These are phyloP conservation scores for Botia kubotai DNA, from an alignment of 2,797 vertebrate species.

Conservation along the genomic window DNA sequence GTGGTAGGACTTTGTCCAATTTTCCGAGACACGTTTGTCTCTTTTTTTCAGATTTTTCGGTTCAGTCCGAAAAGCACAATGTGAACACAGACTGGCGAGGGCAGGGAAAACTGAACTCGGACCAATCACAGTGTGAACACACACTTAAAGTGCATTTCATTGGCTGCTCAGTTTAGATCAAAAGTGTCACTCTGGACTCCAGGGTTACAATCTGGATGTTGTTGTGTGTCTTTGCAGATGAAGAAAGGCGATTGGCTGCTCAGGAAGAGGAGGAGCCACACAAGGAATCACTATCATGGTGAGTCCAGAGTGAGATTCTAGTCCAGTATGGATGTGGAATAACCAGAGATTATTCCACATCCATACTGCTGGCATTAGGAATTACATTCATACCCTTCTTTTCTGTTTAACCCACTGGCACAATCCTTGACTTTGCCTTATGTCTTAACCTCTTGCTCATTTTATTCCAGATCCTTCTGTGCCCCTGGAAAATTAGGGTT, in stretches of 20 bases:
- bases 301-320: too few relatives aligned
- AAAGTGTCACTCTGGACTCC: background rate
- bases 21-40: background rate
- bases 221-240: conserved; percentile 79
- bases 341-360: background rate
- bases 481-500: conserved; percentile 63
- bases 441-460: conserved; percentile 21
- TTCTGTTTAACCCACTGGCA: too few relatives aligned
- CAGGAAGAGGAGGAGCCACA: conserved; percentile 81
- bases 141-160: background rate
- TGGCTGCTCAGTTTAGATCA: background rate
- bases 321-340: too few relatives aligned
- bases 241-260: conserved; percentile 81
- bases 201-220: background rate
- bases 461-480: conserved; percentile 69
- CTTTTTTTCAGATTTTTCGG: background rate
- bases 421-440: background rate
- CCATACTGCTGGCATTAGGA: background rate
- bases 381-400: background rate
- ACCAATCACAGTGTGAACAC: background rate
- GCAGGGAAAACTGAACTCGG: background rate
- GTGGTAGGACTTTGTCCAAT: conserved; percentile 80
- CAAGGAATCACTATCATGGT: conserved; percentile 80
- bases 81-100: background rate
- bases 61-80: background rate